Base-by-base conservation (phyloP, 2,113 vertebrate genomes). In the Bubo scandiacus region DNA sequence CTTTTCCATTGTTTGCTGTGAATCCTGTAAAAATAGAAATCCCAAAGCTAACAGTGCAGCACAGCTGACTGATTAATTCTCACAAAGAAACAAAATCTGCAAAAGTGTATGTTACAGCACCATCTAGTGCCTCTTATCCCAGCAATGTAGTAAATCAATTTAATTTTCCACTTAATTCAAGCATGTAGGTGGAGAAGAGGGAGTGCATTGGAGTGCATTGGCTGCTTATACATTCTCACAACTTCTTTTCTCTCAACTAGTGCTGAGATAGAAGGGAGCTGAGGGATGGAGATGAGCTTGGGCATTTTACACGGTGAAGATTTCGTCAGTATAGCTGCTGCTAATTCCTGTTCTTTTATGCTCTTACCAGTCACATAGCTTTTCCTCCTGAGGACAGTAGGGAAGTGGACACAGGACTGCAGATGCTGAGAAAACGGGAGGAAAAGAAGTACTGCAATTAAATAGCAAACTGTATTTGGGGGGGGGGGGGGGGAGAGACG, bases 41-140 rank as follows among this genome's bases (percentile, higher is more conserved):
- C 55, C 65, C 73, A 34, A 21, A 81, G 63, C 45, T 21, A n/a
- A 12, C 27, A 16, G 57, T 11, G 34, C 61, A 47, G 84, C 77
- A 15, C 34, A 40, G 86, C 47, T 57, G 79, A 59, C 10, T 2
- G 32, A 12, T 20, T 3, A 20, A 74, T n/a, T 43, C 86, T 36
- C 43, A 12, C 42, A 2, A 30, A 40, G 63, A 25, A 74, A 15
- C 61, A 20, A 16, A 27, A 16, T 7, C 43, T n/a, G 80, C 30
- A 8, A n/a, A 73, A 78, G 62, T 12, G 63, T 17, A 21, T 81
- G 43, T 32, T 15, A 36, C 63, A 96, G 95, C 92, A 94, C 94
- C 94, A 97, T 54, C 94, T 97, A 96, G 92, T 73, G 95, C 73
- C 59, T 40, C 61, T 40, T 19, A 15, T 15, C 57, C 57, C 65